These are phyloP conservation scores for Calliphora vomitoria DNA, from an alignment of 2,888 invertebrate species.

Conservation along the genomic window DNA sequence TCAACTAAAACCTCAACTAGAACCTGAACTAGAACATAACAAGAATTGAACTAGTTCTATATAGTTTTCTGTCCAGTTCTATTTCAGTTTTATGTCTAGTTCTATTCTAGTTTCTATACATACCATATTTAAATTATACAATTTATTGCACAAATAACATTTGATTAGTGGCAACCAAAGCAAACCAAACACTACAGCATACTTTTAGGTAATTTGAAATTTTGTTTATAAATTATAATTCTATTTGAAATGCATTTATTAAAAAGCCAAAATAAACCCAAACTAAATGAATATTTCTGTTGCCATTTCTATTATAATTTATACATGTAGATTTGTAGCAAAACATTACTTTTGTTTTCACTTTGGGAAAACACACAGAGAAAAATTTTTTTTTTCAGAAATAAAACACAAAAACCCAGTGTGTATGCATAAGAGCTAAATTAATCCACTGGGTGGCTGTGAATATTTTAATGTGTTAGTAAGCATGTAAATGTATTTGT, in stretches of 20 bases:
- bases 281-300: constrained; percentile 23
- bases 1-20: too few relatives aligned
- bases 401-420: constrained; percentile 4
- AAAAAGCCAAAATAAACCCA: not conserved
- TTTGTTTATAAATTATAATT: constrained; percentile 14
- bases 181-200: not conserved
- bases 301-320: constrained; percentile 17
- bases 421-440: constrained; percentile 55
- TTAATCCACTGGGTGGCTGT: constrained; percentile 65
- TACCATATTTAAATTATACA: too few relatives aligned
- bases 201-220: constrained; percentile 22
- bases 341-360: constrained; percentile 55
- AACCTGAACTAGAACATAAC: too few relatives aligned
- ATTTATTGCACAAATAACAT: too few relatives aligned
- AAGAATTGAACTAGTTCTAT: not conserved
- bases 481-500: constrained; percentile 2
- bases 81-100: not conserved
- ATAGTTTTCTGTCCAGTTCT: not conserved
- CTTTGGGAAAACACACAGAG: not conserved
- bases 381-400: not conserved
- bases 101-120: not conserved
- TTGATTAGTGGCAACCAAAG: too few relatives aligned
- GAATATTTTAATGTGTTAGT: constrained; percentile 48
- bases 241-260: constrained; percentile 10
- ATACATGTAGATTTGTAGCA: not conserved